These are phyloP conservation scores for Lepisosteus osseus DNA, from an alignment of 2,113 vertebrate species.

Conservation along the genomic window DNA sequence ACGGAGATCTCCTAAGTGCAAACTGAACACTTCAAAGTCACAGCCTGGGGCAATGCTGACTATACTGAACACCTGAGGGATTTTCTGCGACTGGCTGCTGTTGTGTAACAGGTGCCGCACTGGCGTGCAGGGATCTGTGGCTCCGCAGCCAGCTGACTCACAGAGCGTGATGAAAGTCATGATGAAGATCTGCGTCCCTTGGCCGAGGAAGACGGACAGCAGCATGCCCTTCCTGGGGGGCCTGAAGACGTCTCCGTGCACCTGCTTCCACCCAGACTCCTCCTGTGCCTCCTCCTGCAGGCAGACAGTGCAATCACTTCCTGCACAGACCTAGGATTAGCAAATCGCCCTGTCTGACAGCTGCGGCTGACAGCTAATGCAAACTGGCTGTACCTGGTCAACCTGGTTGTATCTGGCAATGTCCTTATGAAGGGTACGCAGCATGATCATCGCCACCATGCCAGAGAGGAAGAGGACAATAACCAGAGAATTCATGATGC, in stretches of 20 bases:
- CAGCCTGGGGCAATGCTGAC: too few relatives aligned
- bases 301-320: neutral
- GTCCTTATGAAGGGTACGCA: constrained; percentile 95
- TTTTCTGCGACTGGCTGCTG: too few relatives aligned
- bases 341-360: too few relatives aligned
- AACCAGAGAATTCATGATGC: constrained; percentile 98
- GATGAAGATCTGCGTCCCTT: constrained; percentile 95
- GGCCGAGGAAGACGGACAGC: constrained; percentile 92
- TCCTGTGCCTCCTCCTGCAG: constrained; percentile 94
- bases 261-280: constrained; percentile 97
- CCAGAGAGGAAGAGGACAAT: constrained; percentile 98
- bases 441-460: constrained; percentile 99
- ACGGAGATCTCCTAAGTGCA: too few relatives aligned
- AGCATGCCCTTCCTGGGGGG: constrained; percentile 94
- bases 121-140: neutral
- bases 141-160: constrained; percentile 60
- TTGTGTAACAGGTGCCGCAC: too few relatives aligned
- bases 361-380: too few relatives aligned
- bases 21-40: too few relatives aligned
- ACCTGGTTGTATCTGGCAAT: constrained; percentile 98
- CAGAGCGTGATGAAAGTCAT: constrained; percentile 98
- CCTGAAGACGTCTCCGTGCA: constrained; percentile 96
- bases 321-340: too few relatives aligned
- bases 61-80: too few relatives aligned
- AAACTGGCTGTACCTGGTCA: constrained; percentile 68